Evolutionary conservation across 1,140 invertebrate genomes (phyloP).

Genomic region (Subanguina moxae): DNA sequence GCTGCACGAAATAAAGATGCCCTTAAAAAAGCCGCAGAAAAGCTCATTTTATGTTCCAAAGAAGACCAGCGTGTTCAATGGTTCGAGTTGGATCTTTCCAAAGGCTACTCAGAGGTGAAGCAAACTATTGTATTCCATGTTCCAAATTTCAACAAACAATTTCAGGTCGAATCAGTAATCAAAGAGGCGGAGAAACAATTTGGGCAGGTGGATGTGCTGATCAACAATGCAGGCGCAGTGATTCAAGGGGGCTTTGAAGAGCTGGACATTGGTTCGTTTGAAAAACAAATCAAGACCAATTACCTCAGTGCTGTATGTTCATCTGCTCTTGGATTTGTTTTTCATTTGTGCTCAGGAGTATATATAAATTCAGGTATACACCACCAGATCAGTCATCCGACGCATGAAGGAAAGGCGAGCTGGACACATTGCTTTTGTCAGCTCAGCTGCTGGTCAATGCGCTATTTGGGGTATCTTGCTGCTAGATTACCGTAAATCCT

Average conservation of each 20-base stretch:
- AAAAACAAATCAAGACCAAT: constrained; percentile 66
- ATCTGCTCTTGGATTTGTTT: neutral
- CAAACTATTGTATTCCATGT: too few species aligned
- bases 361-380: constrained; percentile 58
- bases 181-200: neutral
- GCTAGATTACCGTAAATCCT: too few species aligned
- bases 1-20: constrained; percentile 72
- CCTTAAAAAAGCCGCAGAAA: constrained; percentile 28
- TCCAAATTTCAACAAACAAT: neutral
- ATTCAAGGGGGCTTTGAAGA: constrained; percentile 74
- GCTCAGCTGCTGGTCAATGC: constrained; percentile 81
- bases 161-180: constrained; percentile 17
- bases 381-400: constrained; percentile 64
- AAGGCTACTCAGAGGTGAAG: constrained; percentile 26
- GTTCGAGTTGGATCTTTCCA: constrained; percentile 36
- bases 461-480: constrained; percentile 76
- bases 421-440: constrained; percentile 71
- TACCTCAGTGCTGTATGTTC: constrained; percentile 63
- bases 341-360: neutral
- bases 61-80: constrained; percentile 30
- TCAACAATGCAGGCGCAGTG: constrained; percentile 81
- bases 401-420: constrained; percentile 55
- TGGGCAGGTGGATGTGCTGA: constrained; percentile 78
- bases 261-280: constrained; percentile 65
- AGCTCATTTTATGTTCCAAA: constrained; percentile 11